Base-by-base conservation (phyloP, 2,797 vertebrate genomes). In the Menidia menidia region DNA sequence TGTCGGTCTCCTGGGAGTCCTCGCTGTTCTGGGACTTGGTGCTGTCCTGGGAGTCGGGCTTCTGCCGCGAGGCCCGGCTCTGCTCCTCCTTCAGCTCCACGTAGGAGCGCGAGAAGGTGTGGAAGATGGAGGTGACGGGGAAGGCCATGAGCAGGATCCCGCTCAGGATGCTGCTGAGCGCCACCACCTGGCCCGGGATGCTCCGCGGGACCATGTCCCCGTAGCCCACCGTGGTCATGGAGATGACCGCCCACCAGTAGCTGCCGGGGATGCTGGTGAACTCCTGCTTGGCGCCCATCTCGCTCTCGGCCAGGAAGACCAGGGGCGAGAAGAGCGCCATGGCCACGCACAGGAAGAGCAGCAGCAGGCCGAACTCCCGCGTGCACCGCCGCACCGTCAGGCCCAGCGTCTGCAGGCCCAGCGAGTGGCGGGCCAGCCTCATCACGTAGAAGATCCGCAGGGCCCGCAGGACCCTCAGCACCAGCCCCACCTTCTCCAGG, bases 201-300 rank as follows among this genome's bases (percentile, higher is more conserved):
- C 97, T 98, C 7, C 96, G 94, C 30, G 97, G 98, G 65, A 99
- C 98, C 98, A 99, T 98, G 91, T 99, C 98, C 0, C 98, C 97
- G 0, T 99, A 99, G 76, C 98, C 98, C 13, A 99, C 97, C 0
- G 97, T 99, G 1, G 97, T 99, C 98, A 99, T 99, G 84, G 98
- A 98, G 92, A 98, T 99, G 63, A 99, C 97, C 0, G 98, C 98
- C 98, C 97, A 99, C 98, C 98, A 99, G 90, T 98, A 99, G 83
- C 95, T 97, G 31, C 93, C 96, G 0, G 98, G 97, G 83, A 99
- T 95, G 54, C 97, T 99, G 33, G 97, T 97, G 90, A 99, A 99
- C 84, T 98, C 97, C 67, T 97, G 97, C 85, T 96, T 96, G 79
- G 97, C 97, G 10, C 97, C 97, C 90, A 98, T 66, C 88, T 99